Evolutionary conservation across 64 coral and sea anemone genomes (phyloP), one percentile per base, ranked within the genome.

Genomic region (Montipora cactus): DNA sequence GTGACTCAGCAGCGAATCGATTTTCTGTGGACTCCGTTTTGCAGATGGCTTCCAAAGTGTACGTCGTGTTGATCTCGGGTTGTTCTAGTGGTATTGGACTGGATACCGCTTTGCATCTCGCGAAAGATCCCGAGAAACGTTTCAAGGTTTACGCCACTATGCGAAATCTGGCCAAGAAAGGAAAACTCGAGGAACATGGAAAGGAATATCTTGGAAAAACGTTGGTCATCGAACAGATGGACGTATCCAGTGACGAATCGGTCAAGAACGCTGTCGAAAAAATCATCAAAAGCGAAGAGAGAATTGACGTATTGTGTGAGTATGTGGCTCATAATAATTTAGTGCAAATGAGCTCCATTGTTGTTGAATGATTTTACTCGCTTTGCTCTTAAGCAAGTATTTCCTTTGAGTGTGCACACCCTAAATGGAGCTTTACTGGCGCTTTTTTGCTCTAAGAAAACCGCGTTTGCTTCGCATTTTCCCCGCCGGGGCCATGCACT

Each of bases 61-160:
- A 57, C 53, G 53, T 95, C 8, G 94, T 92, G 61, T n/a, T 95
- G 0, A 95, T 95, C 15, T 91, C 94, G 7, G 94, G 89, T 50
- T 95, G 94, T 77, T 95, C 94, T 2, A 81, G 75, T 7, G 94
- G 94, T 10, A 95, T 95, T 1, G 94, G 94, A 5, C 74, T 95
- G 12, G 64, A 71, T 68, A 91, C 89, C 7, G 94, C 94, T 1
- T n/a, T 91, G 15, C 49, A 91, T 87, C 94, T 92, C 62, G 89
- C 94, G 18, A 95, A 95, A 85, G 83, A 95, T 87, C 49, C 49
- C 25, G 79, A 91, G 20, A 90, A 95, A 68, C 89, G 89, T 51
- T 97, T 88, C 62, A 94, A 92, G 66, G 95, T 97, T 22, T 97
- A 97, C 79, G 95, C 95, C 18, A 94, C 92, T 22, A 94, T 97